Base-by-base conservation (phyloP, 2,797 vertebrate species). In the Pangasius macronema region DNA sequence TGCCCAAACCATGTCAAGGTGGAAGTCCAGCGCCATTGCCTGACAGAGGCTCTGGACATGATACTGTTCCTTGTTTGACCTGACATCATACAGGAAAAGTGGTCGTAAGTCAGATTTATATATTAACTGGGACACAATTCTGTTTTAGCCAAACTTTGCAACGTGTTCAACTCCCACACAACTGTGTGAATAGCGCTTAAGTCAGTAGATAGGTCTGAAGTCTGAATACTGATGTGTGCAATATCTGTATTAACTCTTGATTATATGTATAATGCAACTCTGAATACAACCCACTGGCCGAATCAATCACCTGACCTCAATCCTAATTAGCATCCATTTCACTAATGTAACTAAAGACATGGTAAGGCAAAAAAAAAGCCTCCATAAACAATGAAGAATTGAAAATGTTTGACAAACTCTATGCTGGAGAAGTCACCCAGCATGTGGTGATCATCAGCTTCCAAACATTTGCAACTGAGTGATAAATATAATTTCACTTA, bases 401-500 rank as follows among this genome's bases (percentile, higher is more conserved):
- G 9, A 20, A n/a, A 51, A 68, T 53, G 61, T 83, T 51, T 51
- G 27, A 51, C 81, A 42, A 42, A 39, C 39, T 80, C 53, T 59
- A 55, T 33, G n/a, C 36, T 83, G 8, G 16, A 82, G 81, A 46
- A n/a, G 4, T 18, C 61, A 68, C 16, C 0, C 20, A 16, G 30
- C 18, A 8, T 84, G 67, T 72, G 65, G 5, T 72, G 30, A 72
- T 33, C 63, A 83, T 84, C 49, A 72, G 65, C 30, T 70, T 49
- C 49, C 82, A 84, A 84, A 70, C 30, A 70, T 84, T 84, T 84
- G 11, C 11, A 53, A 33, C 63, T 3, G 33, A 55, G 67, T 72
- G 65, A 70, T 70, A 55, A 65, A 30, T 7, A 49, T 51, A 30
- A 49, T 30, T 82, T 65, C 67, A 30, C 67, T 65, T 82, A 82